phyloP scores from a whole-genome alignment of 2,888 invertebrate genomes.

The Aleiodes leptofemur region DNA sequence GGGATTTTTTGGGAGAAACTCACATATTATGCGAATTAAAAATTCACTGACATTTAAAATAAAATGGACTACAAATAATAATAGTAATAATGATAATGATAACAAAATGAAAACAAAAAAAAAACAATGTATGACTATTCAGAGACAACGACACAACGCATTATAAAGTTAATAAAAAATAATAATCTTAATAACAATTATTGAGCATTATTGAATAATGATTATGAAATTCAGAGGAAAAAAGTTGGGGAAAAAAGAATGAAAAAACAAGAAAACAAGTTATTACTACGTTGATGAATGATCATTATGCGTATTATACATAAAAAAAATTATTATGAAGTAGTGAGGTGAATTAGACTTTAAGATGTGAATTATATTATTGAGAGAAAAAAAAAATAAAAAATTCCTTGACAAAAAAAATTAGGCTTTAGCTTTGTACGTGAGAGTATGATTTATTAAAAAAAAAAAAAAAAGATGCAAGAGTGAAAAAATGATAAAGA shows the following conservation, averaged over 20 bases:
- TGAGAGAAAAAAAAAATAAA: constrained; percentile 18
- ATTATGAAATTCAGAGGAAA: constrained; percentile 7
- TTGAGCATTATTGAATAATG: constrained; percentile 44
- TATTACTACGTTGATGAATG: constrained; percentile 55
- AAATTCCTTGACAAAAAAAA: constrained; percentile 51
- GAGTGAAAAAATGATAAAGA: constrained; percentile 38
- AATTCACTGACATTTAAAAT: constrained; percentile 1
- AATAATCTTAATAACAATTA: constrained; percentile 51
- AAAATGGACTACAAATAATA: constrained; percentile 9
- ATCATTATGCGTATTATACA: constrained; percentile 52
- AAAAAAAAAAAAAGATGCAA: constrained; percentile 35
- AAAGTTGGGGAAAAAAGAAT: background rate
- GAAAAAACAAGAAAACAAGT: constrained; percentile 40
- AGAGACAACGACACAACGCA: constrained; percentile 75
- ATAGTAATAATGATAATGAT: constrained; percentile 24
- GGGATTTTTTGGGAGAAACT: background rate
- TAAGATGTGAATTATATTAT: constrained; percentile 43
- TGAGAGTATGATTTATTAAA: constrained; percentile 46
- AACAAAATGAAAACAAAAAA: constrained; percentile 35
- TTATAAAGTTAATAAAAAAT: constrained; percentile 71
- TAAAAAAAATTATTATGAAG: constrained; percentile 55
- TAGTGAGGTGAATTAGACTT: constrained; percentile 54
- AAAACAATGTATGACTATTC: constrained; percentile 70
- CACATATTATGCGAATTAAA: constrained; percentile 38
- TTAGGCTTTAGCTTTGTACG: constrained; percentile 70